phyloP scores from a whole-genome alignment of 2,113 vertebrate genomes.

The Plecturocebus donacophilus region DNA sequence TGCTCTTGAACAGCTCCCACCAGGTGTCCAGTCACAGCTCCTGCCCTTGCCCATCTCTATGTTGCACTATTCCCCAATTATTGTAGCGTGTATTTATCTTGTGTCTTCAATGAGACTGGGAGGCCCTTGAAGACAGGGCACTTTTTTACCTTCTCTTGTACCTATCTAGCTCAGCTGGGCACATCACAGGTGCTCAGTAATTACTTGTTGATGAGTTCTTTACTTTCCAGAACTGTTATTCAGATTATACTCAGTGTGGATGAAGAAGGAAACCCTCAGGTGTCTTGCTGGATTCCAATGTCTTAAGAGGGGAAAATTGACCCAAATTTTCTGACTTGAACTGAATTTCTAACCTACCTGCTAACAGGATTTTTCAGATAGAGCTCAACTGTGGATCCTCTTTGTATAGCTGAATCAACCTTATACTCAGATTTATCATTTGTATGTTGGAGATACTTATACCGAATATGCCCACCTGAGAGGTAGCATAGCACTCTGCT shows the following conservation, averaged over 20 bases:
- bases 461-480: background rate
- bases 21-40: background rate
- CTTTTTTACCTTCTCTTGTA: background rate
- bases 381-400: background rate
- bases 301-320: background rate
- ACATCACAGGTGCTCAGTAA: background rate
- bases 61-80: background rate
- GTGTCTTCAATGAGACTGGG: background rate
- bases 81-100: background rate
- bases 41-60: background rate
- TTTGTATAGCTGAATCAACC: background rate
- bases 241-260: background rate
- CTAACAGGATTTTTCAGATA: background rate
- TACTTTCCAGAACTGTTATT: background rate
- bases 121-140: background rate
- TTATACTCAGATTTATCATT: background rate
- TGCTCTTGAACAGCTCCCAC: background rate
- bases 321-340: background rate
- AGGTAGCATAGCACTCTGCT: background rate
- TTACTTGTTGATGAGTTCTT: background rate
- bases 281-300: background rate
- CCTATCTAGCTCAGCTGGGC: background rate
- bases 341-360: background rate
- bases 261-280: background rate
- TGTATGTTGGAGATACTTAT: background rate